These are phyloP conservation scores for Serripes groenlandicus DNA, from an alignment of 2,888 invertebrate species.

Conservation along the genomic window DNA sequence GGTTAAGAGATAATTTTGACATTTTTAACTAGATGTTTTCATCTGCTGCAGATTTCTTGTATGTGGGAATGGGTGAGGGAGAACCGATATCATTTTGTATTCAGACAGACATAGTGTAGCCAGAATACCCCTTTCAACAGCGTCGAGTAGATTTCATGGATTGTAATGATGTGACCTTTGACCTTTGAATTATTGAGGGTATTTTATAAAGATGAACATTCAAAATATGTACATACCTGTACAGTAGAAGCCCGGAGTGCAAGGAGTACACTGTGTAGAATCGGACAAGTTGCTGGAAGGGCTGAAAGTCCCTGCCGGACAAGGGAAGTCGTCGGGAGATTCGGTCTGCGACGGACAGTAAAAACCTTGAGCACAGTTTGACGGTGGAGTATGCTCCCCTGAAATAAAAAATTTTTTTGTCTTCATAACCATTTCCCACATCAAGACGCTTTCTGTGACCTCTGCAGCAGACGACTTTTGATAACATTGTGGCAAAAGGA, in stretches of 20 bases:
- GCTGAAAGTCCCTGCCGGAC: slow-evolving; percentile 80
- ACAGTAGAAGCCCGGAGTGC: slow-evolving; percentile 79
- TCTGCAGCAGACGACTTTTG: background rate
- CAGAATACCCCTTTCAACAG: no score
- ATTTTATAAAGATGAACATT: no score
- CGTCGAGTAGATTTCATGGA: no score
- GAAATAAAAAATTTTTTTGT: background rate
- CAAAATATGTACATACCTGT: slow-evolving; percentile 67
- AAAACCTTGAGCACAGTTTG: slow-evolving; percentile 78
- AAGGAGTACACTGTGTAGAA: slow-evolving; percentile 75
- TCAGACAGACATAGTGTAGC: no score
- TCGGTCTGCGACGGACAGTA: slow-evolving; percentile 83
- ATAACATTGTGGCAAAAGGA: background rate
- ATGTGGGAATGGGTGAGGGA: no score
- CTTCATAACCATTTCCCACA: background rate
- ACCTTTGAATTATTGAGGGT: no score
- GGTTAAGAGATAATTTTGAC: no score
- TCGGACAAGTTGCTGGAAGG: slow-evolving; percentile 71
- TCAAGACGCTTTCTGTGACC: background rate
- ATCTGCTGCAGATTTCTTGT: no score
- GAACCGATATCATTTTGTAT: no score
- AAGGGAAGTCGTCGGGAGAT: slow-evolving; percentile 77
- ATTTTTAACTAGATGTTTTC: no score
- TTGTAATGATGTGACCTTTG: no score
- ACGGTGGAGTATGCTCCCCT: slow-evolving; percentile 59